These are phyloP conservation scores for Anastrepha obliqua DNA, from an alignment of 1,140 invertebrate genomes.

Conservation along the genomic window DNA sequence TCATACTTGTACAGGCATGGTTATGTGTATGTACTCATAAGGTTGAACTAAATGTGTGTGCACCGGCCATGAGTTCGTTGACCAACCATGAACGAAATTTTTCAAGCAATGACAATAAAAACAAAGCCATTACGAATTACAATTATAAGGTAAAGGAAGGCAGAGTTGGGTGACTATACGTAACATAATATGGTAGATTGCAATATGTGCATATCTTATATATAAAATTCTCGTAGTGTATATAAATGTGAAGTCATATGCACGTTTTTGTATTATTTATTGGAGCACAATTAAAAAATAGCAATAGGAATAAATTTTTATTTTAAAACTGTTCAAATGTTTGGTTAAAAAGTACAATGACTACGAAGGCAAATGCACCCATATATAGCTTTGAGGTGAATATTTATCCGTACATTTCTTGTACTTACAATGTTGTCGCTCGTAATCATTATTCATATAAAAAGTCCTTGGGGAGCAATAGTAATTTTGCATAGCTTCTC, in stretches of 20 bases:
- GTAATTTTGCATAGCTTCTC: neutral
- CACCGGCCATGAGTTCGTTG: constrained; percentile 66
- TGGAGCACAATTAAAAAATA: too few relatives aligned
- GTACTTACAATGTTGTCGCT: too few relatives aligned
- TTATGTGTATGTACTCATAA: neutral
- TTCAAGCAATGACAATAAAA: constrained; percentile 52
- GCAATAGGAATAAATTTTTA: too few relatives aligned
- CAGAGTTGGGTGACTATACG: neutral
- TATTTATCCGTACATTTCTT: too few relatives aligned
- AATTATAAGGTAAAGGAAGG: neutral
- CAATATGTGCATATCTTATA: neutral
- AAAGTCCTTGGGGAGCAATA: neutral
- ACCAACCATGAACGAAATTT: constrained; percentile 74
- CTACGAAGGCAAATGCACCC: too few relatives aligned
- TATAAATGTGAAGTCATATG: too few relatives aligned
- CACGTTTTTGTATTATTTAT: too few relatives aligned
- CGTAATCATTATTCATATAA: too few relatives aligned
- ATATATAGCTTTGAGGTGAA: too few relatives aligned
- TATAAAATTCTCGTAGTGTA: neutral
- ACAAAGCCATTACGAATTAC: constrained; percentile 41
- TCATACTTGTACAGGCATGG: neutral
- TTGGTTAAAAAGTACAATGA: too few relatives aligned
- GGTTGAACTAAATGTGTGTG: neutral
- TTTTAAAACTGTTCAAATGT: too few relatives aligned
- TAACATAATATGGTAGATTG: neutral